Evolutionary conservation across 2,888 invertebrate species (phyloP).

Genomic region (Drosophila atripex): DNA sequence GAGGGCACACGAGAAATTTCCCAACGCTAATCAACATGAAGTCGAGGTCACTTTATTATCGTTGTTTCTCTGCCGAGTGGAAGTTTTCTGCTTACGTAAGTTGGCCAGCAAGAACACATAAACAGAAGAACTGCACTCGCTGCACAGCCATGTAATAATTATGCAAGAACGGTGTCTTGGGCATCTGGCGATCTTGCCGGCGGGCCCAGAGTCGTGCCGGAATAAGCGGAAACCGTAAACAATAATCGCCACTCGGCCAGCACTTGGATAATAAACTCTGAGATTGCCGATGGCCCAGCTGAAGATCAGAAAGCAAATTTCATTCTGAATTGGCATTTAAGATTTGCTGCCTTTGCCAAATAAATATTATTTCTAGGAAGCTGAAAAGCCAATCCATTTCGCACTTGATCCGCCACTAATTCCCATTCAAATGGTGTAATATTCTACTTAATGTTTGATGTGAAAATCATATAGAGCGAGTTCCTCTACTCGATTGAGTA

Average conservation of each 20-base stretch:
- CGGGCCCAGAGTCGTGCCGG: constrained; percentile 37
- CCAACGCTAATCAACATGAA: constrained; percentile 6
- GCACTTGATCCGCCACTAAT: too few relatives aligned
- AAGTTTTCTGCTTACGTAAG: constrained; percentile 12
- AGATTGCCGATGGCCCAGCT: too few relatives aligned
- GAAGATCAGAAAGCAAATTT: too few relatives aligned
- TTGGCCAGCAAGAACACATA: not conserved
- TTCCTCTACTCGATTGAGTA: constrained; percentile 1
- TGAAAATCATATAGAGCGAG: too few relatives aligned
- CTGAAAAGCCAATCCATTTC: too few relatives aligned
- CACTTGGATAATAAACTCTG: constrained; percentile 1
- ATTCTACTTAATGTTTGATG: not conserved
- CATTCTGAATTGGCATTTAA: too few relatives aligned
- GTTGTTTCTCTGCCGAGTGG: constrained; percentile 18
- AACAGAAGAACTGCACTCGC: constrained; percentile 21
- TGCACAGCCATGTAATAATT: constrained; percentile 29
- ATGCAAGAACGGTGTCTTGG: constrained; percentile 16
- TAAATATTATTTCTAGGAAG: too few relatives aligned
- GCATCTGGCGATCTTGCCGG: constrained; percentile 31
- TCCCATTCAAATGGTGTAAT: too few relatives aligned
- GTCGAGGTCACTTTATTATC: constrained; percentile 21
- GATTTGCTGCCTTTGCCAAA: too few relatives aligned
- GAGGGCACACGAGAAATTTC: constrained; percentile 5
- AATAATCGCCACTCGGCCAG: constrained; percentile 7
- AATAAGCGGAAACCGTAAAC: constrained; percentile 30